Base-by-base conservation (phyloP, 2,888 invertebrate genomes). In the Acanthopleura granulata region DNA sequence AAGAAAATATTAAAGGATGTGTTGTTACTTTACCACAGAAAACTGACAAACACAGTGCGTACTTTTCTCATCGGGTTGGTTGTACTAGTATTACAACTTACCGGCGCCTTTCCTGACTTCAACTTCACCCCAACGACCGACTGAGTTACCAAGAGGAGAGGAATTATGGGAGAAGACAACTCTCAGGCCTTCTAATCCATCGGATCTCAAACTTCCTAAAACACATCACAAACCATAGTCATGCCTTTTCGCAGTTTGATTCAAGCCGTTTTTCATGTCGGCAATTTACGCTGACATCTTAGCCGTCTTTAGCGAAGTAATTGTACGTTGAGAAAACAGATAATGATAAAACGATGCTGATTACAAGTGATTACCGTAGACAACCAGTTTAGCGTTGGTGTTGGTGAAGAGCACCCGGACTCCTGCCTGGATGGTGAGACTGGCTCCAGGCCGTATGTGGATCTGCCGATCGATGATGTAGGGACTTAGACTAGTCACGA, bases 101-200 rank as follows among this genome's bases (percentile, higher is more conserved):
- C 66, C 22, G 18, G 22, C 9, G 16, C 27, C 66, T 15, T 22
- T 27, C 15, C 6, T 27, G 22, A 66, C 66, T 27, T 16, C 66
- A 66, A 66, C 25, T 27, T 25, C 66, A 22, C 6, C 66, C 66
- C 66, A 66, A 6, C 15, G 16, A 16, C 1, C 1, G 22, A 6
- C 29, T 66, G 27, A 16, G 29, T 66, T 6, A 22, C 66, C 66
- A 15, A 27, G 16, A 22, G 66, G 66, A 22, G 25, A 6, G 22
- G 66, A 66, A 66, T 22, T 66, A 27, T 22, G 25, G 25, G 66
- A 66, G 25, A 66, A 66, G 6, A 66, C 25, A 66, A 66, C 66
- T 15, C 27, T 18, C 22, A 22, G 29, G 29, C 29, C 66, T 6
- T 27, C 15, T 66, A 66, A 27, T 22, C 66, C 66, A 22, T 66